Percentiles rank a stretch among this genome's conserved stretches.
Evolutionary conservation across 2,888 invertebrate genomes (phyloP).

Genomic region (Leucophenga maculata): DNA sequence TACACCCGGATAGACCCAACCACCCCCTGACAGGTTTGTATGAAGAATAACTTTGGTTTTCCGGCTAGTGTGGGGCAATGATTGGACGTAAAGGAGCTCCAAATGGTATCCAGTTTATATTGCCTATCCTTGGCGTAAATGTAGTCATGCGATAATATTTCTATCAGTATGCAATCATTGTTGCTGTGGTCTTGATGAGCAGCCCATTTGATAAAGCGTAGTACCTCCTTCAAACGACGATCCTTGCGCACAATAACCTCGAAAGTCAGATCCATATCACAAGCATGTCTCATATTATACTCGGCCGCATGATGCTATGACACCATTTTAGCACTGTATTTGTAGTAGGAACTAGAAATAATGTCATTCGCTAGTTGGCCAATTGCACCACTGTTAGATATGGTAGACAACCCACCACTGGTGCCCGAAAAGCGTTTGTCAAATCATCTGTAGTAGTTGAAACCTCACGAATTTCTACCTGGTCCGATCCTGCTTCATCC

Average conservation of each 20-base stretch:
- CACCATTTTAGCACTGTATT: constrained; percentile 75
- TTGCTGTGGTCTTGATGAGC: constrained; percentile 84
- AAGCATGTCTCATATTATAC: constrained; percentile 93
- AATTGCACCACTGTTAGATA: constrained; percentile 54
- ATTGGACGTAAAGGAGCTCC: constrained; percentile 85
- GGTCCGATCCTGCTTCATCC: constrained; percentile 54
- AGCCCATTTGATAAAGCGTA: constrained; percentile 79
- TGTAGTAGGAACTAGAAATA: constrained; percentile 58
- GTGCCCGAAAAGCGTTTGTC: constrained; percentile 56
- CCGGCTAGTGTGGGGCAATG: constrained; percentile 88
- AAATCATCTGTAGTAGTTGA: constrained; percentile 58
- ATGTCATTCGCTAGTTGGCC: constrained; percentile 63
- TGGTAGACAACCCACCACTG: constrained; percentile 31
- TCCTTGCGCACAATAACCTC: constrained; percentile 83
- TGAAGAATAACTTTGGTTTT: constrained; percentile 83
- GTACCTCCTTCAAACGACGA: constrained; percentile 79
- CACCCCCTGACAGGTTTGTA: constrained; percentile 94
- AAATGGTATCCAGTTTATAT: constrained; percentile 86
- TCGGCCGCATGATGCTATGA: constrained; percentile 80
- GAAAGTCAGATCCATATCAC: constrained; percentile 82
- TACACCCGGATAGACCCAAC: constrained; percentile 85
- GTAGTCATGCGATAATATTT: constrained; percentile 89
- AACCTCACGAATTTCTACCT: constrained; percentile 57
- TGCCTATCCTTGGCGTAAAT: constrained; percentile 89
- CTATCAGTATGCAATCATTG: constrained; percentile 86